A percentile compares a stretch with the other conserved stretches of the same genome.
phyloP scores from a whole-genome alignment of 1,140 invertebrate species.

The Gryllus bimaculatus region DNA sequence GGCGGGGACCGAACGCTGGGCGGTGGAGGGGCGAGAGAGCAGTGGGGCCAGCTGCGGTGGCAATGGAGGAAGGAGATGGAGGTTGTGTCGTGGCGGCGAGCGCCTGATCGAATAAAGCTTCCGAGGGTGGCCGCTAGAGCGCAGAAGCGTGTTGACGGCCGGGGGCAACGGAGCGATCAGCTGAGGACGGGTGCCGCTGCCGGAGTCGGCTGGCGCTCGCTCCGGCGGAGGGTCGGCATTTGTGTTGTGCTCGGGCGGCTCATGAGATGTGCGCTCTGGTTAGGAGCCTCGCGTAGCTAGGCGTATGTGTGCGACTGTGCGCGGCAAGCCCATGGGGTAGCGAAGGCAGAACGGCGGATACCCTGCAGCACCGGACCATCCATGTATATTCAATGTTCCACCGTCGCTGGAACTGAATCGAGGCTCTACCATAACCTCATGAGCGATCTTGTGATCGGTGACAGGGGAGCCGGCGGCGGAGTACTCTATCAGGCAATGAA shows the following conservation, averaged over 20 bases:
- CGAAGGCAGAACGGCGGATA: background rate
- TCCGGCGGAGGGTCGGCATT: background rate
- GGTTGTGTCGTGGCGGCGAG: background rate
- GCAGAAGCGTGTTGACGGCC: background rate
- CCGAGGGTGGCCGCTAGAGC: background rate
- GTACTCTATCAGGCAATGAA: constrained; percentile 26
- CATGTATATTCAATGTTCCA: background rate
- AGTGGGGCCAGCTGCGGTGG: background rate
- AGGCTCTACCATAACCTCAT: background rate
- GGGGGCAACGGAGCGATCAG: background rate
- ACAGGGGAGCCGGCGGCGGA: constrained; percentile 8
- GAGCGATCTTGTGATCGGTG: constrained; percentile 7
- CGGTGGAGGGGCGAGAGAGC: background rate
- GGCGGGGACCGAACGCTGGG: background rate
- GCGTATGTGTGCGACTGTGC: background rate
- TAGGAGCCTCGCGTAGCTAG: background rate
- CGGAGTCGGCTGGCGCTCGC: background rate
- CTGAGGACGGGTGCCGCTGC: background rate
- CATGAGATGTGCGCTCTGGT: background rate
- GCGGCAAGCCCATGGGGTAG: background rate
- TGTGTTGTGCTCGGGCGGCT: background rate
- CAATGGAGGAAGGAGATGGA: background rate
- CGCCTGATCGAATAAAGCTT: background rate
- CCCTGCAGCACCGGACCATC: constrained; percentile 6
- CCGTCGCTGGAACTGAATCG: background rate